Base-by-base conservation (phyloP, 2,113 vertebrate genomes). In the Antidorcas marsupialis region DNA sequence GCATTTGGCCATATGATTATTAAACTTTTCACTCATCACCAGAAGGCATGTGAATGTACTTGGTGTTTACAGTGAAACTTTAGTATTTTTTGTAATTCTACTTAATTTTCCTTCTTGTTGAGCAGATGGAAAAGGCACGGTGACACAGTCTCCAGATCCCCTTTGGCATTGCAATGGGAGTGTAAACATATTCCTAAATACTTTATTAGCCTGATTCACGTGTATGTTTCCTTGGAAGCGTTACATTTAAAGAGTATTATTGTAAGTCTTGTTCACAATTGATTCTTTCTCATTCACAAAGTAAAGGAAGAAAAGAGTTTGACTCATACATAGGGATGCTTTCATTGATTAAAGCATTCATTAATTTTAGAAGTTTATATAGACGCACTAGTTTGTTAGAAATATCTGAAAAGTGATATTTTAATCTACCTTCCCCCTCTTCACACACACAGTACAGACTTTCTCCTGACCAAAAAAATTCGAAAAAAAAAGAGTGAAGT, bases 101-200 rank as follows among this genome's bases (percentile, higher is more conserved):
- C 95, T 92, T 91, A 71, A 89, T 94, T 91, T 87, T 97, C 6
- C 62, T 96, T 96, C 52, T 95, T 97, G 21, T 96, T 81, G 45
- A 93, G 43, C 87, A 97, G 97, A 60, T 91, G 89, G 67, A 30
- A 97, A 84, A 74, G 57, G 4, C 25, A 90, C 39, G 0, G 21
- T 79, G 91, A 96, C 86, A 47, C 55, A 53, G 52, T 82, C 86
- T 86, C 87, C 91, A 55, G 67, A 87, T 15, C 55, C 23, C 27
- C 30, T 30, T 89, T 79, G 78, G 87, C 50, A 25, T 30, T 17
- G 10, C n/a, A 92, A 89, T 76, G 52, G 89, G 83, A 97, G 86
- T 27, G 98, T 98, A 98, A 97, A 97, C 62, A 87, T 50, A 33
- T 91, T 55, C 39, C 23, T 78, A 25, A 3, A 30, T 57, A 10